A percentile compares a stretch with the other conserved stretches of the same genome.
Evolutionary conservation across 2,113 vertebrate species (phyloP).

Genomic region (Rhabdomys dilectus): DNA sequence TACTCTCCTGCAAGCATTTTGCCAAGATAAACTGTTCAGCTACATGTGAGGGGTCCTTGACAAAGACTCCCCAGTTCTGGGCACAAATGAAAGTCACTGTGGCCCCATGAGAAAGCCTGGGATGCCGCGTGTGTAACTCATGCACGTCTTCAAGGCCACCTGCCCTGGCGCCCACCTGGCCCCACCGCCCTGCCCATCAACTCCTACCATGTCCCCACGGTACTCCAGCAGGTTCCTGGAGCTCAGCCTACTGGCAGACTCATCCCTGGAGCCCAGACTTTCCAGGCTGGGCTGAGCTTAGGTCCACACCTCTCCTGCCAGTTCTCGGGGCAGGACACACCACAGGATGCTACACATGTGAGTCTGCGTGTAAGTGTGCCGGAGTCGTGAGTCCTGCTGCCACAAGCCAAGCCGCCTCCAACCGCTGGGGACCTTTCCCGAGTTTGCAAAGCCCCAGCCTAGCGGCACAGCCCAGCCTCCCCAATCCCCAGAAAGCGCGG

Average conservation of each 20-base stretch:
- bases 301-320: neutral
- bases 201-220: conserved; percentile 13
- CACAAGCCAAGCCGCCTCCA: neutral
- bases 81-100: neutral
- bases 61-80: neutral
- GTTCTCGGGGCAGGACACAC: neutral
- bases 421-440: neutral
- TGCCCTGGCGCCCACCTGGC: neutral
- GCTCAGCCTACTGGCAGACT: neutral
- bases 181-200: neutral
- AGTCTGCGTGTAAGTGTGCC: neutral
- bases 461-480: conserved; percentile 17
- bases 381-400: neutral
- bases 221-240: neutral
- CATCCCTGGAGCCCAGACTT: neutral
- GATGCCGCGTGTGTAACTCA: fast-evolving
- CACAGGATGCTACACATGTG: neutral
- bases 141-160: neutral
- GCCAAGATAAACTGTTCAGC: neutral
- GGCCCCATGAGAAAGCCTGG: neutral
- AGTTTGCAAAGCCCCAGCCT: conserved; percentile 46
- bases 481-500: conserved; percentile 38
- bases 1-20: neutral
- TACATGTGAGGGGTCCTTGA: neutral
- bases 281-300: neutral